Evolutionary conservation across 2,797 vertebrate species (phyloP).

Genomic region (Thripadectes ignobilis): DNA sequence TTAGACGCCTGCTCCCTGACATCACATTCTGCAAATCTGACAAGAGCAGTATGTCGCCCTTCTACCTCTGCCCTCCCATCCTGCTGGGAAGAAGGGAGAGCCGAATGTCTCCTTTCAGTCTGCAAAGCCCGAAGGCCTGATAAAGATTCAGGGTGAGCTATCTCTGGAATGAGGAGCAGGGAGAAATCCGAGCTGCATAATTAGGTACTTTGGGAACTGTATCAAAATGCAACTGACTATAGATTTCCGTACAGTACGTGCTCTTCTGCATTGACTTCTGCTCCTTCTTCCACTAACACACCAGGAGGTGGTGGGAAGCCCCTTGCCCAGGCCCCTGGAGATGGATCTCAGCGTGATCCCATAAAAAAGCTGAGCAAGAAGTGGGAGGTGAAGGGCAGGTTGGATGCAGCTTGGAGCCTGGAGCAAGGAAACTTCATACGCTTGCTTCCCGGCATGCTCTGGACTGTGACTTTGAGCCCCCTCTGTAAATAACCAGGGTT

Average conservation of each 20-base stretch:
- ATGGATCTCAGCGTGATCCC: not conserved
- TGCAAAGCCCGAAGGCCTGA: slow-evolving; percentile 24
- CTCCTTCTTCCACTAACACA: not conserved
- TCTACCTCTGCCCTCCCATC: slow-evolving; percentile 34
- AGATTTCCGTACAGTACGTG: slow-evolving; percentile 12
- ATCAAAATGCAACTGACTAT: slow-evolving; percentile 62
- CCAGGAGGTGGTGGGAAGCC: not conserved
- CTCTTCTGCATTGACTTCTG: slow-evolving; percentile 14
- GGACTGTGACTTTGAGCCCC: not conserved
- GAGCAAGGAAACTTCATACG: not conserved
- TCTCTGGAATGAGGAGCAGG: slow-evolving; percentile 40
- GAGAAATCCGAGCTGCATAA: slow-evolving; percentile 57
- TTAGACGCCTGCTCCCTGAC: slow-evolving; percentile 1
- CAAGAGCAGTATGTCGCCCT: not conserved
- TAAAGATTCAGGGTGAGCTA: slow-evolving; percentile 65
- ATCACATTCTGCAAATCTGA: not conserved
- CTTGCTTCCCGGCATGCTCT: not conserved
- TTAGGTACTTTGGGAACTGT: slow-evolving; percentile 66
- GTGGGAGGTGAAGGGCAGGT: slow-evolving; percentile 11
- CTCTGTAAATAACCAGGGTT: not conserved
- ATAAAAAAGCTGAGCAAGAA: not conserved
- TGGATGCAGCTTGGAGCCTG: not conserved
- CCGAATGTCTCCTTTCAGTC: slow-evolving; percentile 20
- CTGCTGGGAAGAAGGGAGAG: slow-evolving; percentile 19
- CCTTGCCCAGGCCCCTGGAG: not conserved